These are phyloP conservation scores for Callorhinus ursinus DNA, from an alignment of 2,113 vertebrate genomes.

Conservation along the genomic window DNA sequence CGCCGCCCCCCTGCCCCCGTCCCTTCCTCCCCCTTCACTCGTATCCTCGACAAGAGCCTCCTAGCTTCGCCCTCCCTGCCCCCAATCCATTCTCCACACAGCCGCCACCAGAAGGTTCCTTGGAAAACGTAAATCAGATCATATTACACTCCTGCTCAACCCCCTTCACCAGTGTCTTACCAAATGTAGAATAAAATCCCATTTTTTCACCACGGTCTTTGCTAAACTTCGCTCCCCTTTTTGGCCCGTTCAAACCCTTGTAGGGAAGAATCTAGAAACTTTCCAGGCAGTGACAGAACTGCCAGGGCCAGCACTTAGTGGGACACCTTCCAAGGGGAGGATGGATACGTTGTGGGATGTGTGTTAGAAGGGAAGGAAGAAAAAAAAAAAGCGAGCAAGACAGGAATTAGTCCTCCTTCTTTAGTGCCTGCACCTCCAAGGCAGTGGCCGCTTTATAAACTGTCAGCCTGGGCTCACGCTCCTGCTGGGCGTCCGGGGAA, in stretches of 20 bases:
- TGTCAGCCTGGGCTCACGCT: neutral
- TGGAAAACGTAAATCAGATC: neutral
- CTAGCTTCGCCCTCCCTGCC: neutral
- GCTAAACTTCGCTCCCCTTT: neutral
- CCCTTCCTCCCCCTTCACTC: neutral
- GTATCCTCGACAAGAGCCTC: neutral
- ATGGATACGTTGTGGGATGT: neutral
- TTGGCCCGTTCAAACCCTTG: neutral
- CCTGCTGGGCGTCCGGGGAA: fast-evolving
- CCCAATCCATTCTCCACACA: fast-evolving
- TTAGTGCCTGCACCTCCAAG: neutral
- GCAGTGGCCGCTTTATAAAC: neutral
- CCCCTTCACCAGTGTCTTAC: neutral
- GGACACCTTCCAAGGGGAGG: neutral
- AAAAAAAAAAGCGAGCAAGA: neutral
- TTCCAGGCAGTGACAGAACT: neutral
- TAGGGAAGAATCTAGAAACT: constrained; percentile 41
- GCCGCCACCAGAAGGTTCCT: neutral
- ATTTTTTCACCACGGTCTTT: neutral
- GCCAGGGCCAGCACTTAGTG: neutral
- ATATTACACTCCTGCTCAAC: neutral
- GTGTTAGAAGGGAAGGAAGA: neutral
- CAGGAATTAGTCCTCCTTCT: neutral
- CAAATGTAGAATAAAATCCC: neutral
- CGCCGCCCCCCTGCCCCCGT: fast-evolving